These are phyloP conservation scores for western clawed frog (Xenopus tropicalis) DNA, from an alignment of 2,113 vertebrate genomes.

Conservation along the genomic window UCB_Xtro_10.0 CM004449.2:78043501-78044000, in stretches of 20 bases:
- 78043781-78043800: no score
- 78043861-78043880: constrained; percentile 6
- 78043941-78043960: constrained; percentile 86
- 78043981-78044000: constrained; percentile 92
- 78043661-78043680: no score
- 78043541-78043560: constrained; percentile 95
- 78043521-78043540: constrained; percentile 91
- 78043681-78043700: no score
- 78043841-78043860: not conserved
- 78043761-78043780: no score
- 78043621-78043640: no score
- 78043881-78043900: constrained; percentile 92
- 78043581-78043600: constrained; percentile 74
- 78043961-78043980: constrained; percentile 87
- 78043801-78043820: not conserved
- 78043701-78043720: no score
- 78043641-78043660: no score
- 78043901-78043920: constrained; percentile 95
- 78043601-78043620: no score
- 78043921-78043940: constrained; percentile 92
- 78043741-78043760: no score
- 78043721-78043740: no score
- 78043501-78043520: constrained; percentile 96
- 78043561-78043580: constrained; percentile 91
- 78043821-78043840: not conserved